Evolutionary conservation across 2,797 vertebrate species (phyloP).

Genomic region (Enteromius unitaeniatus): DNA sequence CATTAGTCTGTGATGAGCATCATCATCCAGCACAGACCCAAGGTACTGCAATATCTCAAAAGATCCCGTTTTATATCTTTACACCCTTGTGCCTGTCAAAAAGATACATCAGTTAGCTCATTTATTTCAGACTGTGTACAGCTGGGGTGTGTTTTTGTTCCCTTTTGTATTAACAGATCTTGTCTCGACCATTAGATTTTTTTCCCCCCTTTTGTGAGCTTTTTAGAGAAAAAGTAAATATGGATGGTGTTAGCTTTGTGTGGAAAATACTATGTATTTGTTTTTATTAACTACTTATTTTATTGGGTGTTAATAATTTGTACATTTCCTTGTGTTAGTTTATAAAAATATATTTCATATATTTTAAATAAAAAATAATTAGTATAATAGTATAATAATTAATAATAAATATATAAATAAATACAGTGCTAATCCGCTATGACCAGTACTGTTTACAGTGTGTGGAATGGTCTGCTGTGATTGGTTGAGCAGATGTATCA

Average conservation of each 20-base stretch:
- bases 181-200: background rate
- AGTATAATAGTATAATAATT: too few species aligned
- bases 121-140: slow-evolving; percentile 26
- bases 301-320: background rate
- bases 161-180: slow-evolving; percentile 28
- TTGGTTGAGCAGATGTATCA: too few species aligned
- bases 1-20: slow-evolving; percentile 83
- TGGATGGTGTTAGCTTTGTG: background rate
- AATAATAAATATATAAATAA: too few species aligned
- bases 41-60: slow-evolving; percentile 76
- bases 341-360: background rate
- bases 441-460: too few species aligned
- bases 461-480: too few species aligned
- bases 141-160: slow-evolving; percentile 27
- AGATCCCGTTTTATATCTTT: slow-evolving; percentile 54
- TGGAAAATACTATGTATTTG: background rate
- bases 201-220: background rate
- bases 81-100: slow-evolving; percentile 29
- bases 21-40: slow-evolving; percentile 76
- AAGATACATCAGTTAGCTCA: slow-evolving; percentile 39
- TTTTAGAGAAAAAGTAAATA: background rate
- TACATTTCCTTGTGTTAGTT: background rate
- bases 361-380: background rate
- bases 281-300: background rate
- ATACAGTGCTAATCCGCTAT: too few species aligned